A percentile compares a stretch with the other conserved stretches of the same genome.
Conservation (phyloP, 2,797 vertebrate genomes). For the Cyprinodon diabolis region DNA sequence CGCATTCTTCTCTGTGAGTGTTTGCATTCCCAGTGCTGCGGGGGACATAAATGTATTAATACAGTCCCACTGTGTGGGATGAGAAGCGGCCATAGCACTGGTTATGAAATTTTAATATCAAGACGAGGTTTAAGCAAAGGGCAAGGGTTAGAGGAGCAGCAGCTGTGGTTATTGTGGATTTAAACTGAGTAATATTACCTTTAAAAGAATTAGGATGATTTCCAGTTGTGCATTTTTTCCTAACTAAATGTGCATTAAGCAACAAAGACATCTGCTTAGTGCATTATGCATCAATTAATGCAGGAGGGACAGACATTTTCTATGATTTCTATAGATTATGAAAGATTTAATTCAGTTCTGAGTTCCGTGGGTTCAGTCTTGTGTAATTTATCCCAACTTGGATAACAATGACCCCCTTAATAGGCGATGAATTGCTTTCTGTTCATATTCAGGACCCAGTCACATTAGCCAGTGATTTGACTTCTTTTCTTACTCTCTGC, state of each 20-base stretch:
- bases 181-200: background rate
- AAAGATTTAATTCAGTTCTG: too few species aligned
- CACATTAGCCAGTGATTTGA: too few species aligned
- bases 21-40: background rate
- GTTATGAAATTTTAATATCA: slow-evolving; percentile 1
- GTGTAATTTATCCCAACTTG: too few species aligned
- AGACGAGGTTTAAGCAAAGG: background rate
- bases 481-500: too few species aligned
- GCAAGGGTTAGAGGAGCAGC: background rate
- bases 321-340: too few species aligned
- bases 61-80: background rate
- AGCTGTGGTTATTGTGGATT: background rate
- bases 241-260: background rate
- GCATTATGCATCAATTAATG: too few species aligned
- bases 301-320: too few species aligned
- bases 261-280: background rate
- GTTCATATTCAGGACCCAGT: too few species aligned
- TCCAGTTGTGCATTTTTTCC: background rate
- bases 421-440: too few species aligned
- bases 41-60: slow-evolving; percentile 2
- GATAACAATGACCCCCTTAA: too few species aligned
- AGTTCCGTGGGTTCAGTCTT: too few species aligned
- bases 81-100: background rate
- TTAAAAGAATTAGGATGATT: background rate
- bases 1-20: background rate